phyloP scores from a whole-genome alignment of 2,797 vertebrate genomes.

The Gouania willdenowi region DNA sequence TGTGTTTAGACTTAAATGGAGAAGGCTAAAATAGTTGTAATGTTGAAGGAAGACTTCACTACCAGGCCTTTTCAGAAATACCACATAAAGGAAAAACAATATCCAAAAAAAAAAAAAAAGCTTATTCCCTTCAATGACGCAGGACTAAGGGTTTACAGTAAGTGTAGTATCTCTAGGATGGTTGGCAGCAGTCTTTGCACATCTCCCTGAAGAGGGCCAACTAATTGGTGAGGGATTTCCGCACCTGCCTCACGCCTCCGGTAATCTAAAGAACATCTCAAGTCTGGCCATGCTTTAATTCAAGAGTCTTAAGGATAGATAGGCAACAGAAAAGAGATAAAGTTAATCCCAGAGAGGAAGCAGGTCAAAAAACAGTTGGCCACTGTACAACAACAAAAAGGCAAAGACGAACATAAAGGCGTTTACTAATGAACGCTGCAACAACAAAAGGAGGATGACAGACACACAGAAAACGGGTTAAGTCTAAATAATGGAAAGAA shows the following conservation, averaged over 20 bases:
- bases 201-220: conserved; percentile 55
- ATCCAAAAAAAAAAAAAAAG: not conserved
- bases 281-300: conserved; percentile 61
- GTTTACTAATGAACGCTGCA: too few relatives aligned
- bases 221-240: conserved; percentile 64
- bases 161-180: conserved; percentile 22
- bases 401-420: conserved; percentile 47
- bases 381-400: conserved; percentile 23
- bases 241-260: conserved; percentile 48
- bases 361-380: conserved; percentile 36
- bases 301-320: conserved; percentile 63
- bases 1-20: too few relatives aligned
- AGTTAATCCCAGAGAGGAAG: conserved; percentile 52
- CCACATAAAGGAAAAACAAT: not conserved
- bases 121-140: not conserved
- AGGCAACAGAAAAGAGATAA: conserved; percentile 66
- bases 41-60: too few relatives aligned
- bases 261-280: conserved; percentile 67
- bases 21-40: too few relatives aligned
- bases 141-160: conserved; percentile 14
- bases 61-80: too few relatives aligned
- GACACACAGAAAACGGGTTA: conserved; percentile 12
- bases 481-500: not conserved
- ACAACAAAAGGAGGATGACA: conserved; percentile 1
- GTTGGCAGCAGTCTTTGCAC: conserved; percentile 33